Base-by-base conservation (phyloP, 2,113 vertebrate species). In the Pelobates fuscus region DNA sequence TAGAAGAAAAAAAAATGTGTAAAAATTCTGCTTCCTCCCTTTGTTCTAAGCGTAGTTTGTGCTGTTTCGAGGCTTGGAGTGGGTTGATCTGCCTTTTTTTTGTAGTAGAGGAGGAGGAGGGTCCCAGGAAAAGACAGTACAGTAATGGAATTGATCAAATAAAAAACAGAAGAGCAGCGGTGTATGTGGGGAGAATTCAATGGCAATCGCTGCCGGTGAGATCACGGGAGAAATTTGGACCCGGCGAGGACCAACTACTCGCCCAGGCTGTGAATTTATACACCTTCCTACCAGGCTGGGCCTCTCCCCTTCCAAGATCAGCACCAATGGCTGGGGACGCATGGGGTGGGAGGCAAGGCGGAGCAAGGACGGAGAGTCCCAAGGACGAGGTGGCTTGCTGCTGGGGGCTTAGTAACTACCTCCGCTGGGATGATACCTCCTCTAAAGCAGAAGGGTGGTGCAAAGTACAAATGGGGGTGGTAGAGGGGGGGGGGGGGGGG, bases 181-280 rank as follows among this genome's bases (percentile, higher is more conserved):
- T 18, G 66, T 49, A 49, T 49, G 44, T 8, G 44, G 44, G 80
- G 17, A 15, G 46, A 49, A 20, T 63, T 41, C 41, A 66, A 29
- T 65, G 58, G 52, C 71, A 63, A 23, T 58, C 68, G 74, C 77
- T 1, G 58, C 71, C 62, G 23, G 71, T 58, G 32, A 32, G 55
- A 46, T 63, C 30, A 66, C 62, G 90, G 84, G 88, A 88, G 86
- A 83, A 83, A 78, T 49, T 86, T 77, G 83, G 80, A 84, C 84
- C 82, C 80, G 82, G 79, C 83, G 81, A 79, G 60, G 17, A 57
- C 75, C 81, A 70, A 84, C 84, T 82, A 88, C 87, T 54, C 78
- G 61, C 79, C 88, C 59, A 79, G 17, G 67, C 81, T 67, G 84
- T 80, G 83, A 74, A 80, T 90, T 83, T 87, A 89, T 88, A 77